A percentile compares a stretch with the other conserved stretches of the same genome.
These are phyloP conservation scores for Rhabdornis inornatus DNA, from an alignment of 2,113 vertebrate genomes.

Conservation along the genomic window DNA sequence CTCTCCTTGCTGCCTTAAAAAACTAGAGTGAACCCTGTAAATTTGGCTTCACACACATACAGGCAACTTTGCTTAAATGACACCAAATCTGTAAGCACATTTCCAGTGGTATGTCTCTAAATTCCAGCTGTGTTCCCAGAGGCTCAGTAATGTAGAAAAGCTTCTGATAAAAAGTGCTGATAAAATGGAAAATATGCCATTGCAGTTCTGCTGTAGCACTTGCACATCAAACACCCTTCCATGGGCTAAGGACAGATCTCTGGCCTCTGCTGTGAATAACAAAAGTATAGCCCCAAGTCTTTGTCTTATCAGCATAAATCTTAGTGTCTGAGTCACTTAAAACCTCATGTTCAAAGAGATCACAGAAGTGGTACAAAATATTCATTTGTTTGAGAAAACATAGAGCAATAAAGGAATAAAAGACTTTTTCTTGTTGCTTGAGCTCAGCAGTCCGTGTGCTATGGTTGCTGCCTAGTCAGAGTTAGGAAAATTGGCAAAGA, in stretches of 20 bases:
- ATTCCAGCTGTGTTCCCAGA: constrained; percentile 23
- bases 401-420: neutral
- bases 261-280: neutral
- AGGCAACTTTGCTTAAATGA: neutral
- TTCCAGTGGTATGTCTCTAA: constrained; percentile 17
- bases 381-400: neutral
- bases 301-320: neutral
- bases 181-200: constrained; percentile 16
- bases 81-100: neutral
- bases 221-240: neutral
- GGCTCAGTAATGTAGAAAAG: neutral
- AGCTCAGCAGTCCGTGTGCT: neutral
- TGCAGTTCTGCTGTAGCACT: neutral
- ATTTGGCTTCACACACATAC: neutral
- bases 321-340: neutral
- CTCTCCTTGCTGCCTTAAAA: neutral
- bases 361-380: neutral
- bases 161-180: constrained; percentile 24
- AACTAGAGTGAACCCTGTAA: neutral
- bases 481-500: neutral
- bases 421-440: neutral
- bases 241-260: neutral
- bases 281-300: neutral
- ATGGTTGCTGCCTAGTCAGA: neutral
- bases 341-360: neutral